phyloP scores from a whole-genome alignment of 2,888 invertebrate genomes.

The Druceiella hillmani region DNA sequence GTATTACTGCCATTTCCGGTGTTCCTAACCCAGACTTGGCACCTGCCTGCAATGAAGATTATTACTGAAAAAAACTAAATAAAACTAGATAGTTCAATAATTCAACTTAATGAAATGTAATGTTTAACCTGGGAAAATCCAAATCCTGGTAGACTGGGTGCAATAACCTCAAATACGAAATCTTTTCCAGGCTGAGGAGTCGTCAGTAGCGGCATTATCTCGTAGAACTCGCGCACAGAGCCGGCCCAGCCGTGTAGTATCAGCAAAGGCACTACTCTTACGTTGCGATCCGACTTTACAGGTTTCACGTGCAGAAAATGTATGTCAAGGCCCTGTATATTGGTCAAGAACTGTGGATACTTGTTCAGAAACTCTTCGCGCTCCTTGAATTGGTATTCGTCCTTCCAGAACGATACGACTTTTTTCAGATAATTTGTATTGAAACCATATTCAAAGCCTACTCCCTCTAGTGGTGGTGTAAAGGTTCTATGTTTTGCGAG shows the following conservation, averaged over 20 bases:
- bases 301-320: conserved; percentile 66
- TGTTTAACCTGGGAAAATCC: no score
- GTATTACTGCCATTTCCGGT: conserved; percentile 48
- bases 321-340: conserved; percentile 64
- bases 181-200: no score
- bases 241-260: no score
- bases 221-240: no score
- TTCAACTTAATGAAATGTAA: no score
- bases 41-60: conserved; percentile 43
- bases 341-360: conserved; percentile 64
- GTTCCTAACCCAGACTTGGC: conserved; percentile 45
- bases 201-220: no score
- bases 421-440: conserved; percentile 43
- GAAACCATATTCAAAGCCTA: conserved; percentile 57
- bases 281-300: no score
- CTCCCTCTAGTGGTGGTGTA: conserved; percentile 33
- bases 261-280: no score
- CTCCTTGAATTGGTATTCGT: conserved; percentile 61
- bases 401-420: conserved; percentile 54
- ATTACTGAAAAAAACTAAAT: no score
- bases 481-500: conserved; percentile 21
- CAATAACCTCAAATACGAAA: no score
- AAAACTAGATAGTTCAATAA: no score
- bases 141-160: no score
- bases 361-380: conserved; percentile 57